Conservation (phyloP, 1,140 invertebrate genomes). For the Sitobion miscanthi region DNA sequence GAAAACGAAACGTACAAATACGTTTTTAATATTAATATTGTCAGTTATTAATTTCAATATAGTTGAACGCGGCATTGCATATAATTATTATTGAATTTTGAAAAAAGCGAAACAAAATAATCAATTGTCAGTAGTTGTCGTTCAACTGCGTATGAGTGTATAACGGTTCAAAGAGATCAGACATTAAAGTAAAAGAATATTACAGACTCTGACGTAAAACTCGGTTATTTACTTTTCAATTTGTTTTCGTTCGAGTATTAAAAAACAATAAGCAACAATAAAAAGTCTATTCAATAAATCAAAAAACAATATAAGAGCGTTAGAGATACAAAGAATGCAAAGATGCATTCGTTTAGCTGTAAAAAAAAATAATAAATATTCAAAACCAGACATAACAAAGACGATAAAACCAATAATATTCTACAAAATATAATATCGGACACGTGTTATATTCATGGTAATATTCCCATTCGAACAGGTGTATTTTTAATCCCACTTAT, state of each 20-base stretch:
- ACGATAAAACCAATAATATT: background rate
- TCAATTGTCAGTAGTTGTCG: background rate
- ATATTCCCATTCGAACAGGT: background rate
- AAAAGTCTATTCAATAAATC: conserved; percentile 18
- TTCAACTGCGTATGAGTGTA: background rate
- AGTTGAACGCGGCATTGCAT: background rate
- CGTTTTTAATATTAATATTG: background rate
- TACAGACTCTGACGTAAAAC: background rate
- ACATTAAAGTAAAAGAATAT: conserved; percentile 26
- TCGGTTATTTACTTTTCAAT: conserved; percentile 5
- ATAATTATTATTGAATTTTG: background rate
- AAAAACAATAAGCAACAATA: conserved; percentile 31
- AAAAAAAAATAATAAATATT: background rate
- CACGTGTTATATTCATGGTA: background rate
- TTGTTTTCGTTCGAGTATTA: background rate
- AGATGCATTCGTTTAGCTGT: background rate
- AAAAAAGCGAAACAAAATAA: background rate
- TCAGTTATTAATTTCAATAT: background rate
- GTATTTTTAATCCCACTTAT: background rate
- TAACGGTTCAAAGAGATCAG: conserved; percentile 21
- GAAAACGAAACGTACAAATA: background rate
- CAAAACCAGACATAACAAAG: background rate
- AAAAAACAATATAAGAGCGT: conserved; percentile 7
- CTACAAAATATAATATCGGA: background rate
- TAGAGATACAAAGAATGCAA: background rate